Evolutionary conservation across 2,888 invertebrate genomes (phyloP).

Genomic region (Phaedon cochleariae): DNA sequence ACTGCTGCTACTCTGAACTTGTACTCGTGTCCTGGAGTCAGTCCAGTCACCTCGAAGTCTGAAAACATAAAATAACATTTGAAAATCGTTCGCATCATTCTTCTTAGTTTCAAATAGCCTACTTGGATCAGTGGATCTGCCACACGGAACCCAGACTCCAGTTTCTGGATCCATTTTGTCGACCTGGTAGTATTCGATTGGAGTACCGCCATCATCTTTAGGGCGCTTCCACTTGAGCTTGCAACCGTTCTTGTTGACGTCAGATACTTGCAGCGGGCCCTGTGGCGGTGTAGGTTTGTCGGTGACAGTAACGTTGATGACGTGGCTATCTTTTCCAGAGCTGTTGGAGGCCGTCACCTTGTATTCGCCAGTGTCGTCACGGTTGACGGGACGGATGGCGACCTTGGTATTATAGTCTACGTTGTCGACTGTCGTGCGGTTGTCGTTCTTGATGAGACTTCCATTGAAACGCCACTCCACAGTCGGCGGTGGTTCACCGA

Average conservation of each 20-base stretch:
- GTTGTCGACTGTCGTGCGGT: slow-evolving; percentile 82
- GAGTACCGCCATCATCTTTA: slow-evolving; percentile 92
- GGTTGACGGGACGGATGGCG: slow-evolving; percentile 79
- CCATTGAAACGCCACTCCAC: slow-evolving; percentile 92
- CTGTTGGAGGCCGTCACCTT: slow-evolving; percentile 86
- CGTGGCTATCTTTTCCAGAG: slow-evolving; percentile 86
- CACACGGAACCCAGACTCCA: slow-evolving; percentile 89
- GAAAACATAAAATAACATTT: slow-evolving; percentile 37
- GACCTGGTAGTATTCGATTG: slow-evolving; percentile 95
- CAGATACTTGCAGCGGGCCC: slow-evolving; percentile 88
- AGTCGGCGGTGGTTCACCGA: slow-evolving; percentile 94
- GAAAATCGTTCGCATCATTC: background rate
- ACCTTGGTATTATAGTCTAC: slow-evolving; percentile 90
- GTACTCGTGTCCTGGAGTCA: slow-evolving; percentile 92
- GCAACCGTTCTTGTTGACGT: slow-evolving; percentile 92
- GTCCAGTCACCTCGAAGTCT: slow-evolving; percentile 82
- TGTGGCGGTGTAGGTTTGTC: slow-evolving; percentile 90
- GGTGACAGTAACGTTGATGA: slow-evolving; percentile 82
- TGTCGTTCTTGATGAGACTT: slow-evolving; percentile 72
- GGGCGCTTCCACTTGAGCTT: slow-evolving; percentile 96
- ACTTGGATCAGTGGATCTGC: slow-evolving; percentile 83
- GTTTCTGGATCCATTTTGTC: slow-evolving; percentile 94
- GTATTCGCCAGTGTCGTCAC: slow-evolving; percentile 88
- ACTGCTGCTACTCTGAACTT: slow-evolving; percentile 96
- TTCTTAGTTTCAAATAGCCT: slow-evolving; percentile 48